Percentiles rank a stretch among this genome's conserved stretches.
Evolutionary conservation across 2,797 vertebrate genomes (phyloP).

Genomic region (Spinus olivaceus): DNA sequence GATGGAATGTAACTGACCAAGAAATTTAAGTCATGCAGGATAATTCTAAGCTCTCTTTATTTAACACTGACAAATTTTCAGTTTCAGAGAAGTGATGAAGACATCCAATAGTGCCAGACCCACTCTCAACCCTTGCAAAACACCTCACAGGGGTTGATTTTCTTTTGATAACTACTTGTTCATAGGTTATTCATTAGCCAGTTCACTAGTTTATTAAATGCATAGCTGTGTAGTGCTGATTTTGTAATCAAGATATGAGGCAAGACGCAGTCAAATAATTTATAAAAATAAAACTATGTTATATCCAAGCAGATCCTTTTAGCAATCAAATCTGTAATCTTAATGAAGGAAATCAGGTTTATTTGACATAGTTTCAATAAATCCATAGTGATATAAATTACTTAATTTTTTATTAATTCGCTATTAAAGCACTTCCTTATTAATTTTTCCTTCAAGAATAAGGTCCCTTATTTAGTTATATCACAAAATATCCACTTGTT

Average conservation of each 20-base stretch:
- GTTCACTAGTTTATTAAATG: neutral
- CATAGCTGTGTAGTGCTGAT: neutral
- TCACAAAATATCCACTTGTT: neutral
- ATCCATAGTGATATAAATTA: neutral
- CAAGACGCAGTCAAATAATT: neutral
- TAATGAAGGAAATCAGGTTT: neutral
- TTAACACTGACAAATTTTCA: neutral
- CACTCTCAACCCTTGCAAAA: neutral
- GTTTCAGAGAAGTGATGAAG: neutral
- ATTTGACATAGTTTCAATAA: neutral
- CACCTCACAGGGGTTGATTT: neutral
- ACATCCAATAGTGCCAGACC: neutral
- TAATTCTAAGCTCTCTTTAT: neutral
- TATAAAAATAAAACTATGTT: neutral
- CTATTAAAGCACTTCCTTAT: neutral
- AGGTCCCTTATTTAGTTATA: neutral
- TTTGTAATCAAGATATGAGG: neutral
- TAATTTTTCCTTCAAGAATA: neutral
- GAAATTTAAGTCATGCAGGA: neutral
- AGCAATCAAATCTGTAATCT: neutral
- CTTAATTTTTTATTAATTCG: neutral
- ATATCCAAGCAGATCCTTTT: neutral
- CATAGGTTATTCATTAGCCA: neutral
- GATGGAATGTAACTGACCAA: neutral
- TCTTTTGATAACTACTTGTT: neutral